phyloP scores from a whole-genome alignment of 2,113 vertebrate genomes.

The Ornithorhynchus anatinus region DNA sequence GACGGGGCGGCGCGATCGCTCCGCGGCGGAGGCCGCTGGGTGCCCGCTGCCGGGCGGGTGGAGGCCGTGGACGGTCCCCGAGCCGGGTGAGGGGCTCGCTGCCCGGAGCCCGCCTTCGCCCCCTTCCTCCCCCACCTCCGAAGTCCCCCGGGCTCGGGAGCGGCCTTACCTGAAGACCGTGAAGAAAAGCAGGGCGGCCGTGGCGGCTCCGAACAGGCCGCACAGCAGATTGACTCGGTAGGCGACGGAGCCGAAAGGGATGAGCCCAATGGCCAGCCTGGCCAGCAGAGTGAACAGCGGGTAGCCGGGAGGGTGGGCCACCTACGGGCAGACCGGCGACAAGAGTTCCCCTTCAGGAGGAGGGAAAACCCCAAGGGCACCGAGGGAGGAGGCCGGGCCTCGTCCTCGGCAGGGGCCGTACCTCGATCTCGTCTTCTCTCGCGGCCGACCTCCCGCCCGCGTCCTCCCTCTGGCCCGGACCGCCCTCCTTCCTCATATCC shows the following conservation, averaged over 20 bases:
- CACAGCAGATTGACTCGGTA: constrained; percentile 88
- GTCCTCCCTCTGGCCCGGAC: no score
- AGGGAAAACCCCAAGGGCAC: neutral
- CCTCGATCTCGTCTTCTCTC: no score
- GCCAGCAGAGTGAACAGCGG: constrained; percentile 91
- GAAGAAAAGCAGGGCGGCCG: constrained; percentile 85
- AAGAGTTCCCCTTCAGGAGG: neutral
- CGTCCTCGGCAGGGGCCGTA: no score
- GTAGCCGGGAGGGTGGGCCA: constrained; percentile 96
- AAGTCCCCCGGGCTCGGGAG: no score
- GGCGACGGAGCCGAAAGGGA: constrained; percentile 82
- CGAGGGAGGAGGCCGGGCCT: no score
- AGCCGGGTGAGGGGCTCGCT: constrained; percentile 32
- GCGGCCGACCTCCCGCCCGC: no score
- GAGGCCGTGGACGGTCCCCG: no score
- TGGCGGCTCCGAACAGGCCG: constrained; percentile 81
- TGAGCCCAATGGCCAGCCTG: constrained; percentile 68
- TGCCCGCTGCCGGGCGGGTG: no score
- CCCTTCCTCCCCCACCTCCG: no score
- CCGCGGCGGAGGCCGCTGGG: no score
- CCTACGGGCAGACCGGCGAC: constrained; percentile 67
- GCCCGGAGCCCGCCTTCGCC: no score
- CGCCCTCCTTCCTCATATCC: no score
- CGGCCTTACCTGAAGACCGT: constrained; percentile 88
- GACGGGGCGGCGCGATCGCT: constrained; percentile 57